Evolutionary conservation across 2,797 vertebrate genomes (phyloP).

Genomic region (Fundulus diaphanus): DNA sequence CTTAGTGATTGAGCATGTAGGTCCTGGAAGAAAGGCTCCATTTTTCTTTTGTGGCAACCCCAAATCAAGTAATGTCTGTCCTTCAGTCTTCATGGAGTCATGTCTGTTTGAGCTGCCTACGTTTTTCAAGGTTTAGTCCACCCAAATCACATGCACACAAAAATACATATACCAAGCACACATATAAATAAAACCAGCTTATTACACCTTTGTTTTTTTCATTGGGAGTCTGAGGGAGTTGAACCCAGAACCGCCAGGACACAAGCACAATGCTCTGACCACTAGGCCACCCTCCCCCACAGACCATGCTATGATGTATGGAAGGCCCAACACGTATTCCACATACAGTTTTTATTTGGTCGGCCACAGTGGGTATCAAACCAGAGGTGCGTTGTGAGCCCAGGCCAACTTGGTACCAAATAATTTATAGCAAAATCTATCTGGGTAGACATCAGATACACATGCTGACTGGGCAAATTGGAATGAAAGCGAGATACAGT

Average conservation of each 20-base stretch:
- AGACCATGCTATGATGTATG: background rate
- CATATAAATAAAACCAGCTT: background rate
- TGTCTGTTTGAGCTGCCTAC: conserved; percentile 9
- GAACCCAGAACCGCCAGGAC: too few relatives aligned
- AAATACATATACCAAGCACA: background rate
- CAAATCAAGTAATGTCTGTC: background rate
- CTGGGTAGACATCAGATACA: too few relatives aligned
- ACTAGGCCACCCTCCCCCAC: too few relatives aligned
- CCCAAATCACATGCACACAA: background rate
- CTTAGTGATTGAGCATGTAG: background rate
- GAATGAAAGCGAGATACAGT: too few relatives aligned
- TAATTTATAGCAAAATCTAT: background rate
- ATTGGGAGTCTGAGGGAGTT: too few relatives aligned
- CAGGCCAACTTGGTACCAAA: background rate
- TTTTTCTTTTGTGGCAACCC: background rate
- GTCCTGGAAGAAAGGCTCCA: background rate
- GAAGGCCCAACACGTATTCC: too few relatives aligned
- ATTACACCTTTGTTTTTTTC: background rate
- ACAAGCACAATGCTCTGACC: too few relatives aligned
- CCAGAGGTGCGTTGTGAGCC: background rate
- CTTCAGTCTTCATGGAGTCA: background rate
- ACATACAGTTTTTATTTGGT: background rate
- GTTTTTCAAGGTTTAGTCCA: conserved; percentile 1
- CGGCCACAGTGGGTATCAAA: too few relatives aligned
- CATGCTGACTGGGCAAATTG: too few relatives aligned